Percentiles rank a stretch among this genome's conserved stretches.
Conservation (phyloP, 2,888 invertebrate genomes). For the Steromphala cineraria region DNA sequence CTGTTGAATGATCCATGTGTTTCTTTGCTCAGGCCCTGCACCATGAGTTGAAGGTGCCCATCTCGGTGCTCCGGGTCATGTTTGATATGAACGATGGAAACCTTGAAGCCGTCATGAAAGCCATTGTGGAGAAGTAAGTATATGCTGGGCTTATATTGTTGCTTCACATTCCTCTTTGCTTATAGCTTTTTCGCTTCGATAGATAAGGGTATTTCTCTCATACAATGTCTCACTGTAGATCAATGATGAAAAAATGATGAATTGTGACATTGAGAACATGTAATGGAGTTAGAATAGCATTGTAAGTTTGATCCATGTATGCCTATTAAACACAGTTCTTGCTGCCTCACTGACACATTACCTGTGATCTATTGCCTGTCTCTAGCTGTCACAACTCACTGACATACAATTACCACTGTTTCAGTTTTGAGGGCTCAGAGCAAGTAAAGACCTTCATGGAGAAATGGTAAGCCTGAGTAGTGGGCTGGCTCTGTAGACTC, state of each 20-base stretch:
- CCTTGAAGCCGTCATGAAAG: constrained; percentile 60
- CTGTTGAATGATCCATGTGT: neutral
- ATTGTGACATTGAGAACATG: too few relatives aligned
- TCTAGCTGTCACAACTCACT: neutral
- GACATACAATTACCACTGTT: constrained; percentile 12
- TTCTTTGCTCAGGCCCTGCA: constrained; percentile 60
- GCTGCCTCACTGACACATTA: too few relatives aligned
- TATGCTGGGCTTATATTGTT: neutral
- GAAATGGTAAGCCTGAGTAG: constrained; percentile 55
- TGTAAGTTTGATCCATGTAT: too few relatives aligned
- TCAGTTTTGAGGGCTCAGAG: constrained; percentile 62
- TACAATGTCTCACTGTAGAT: too few relatives aligned
- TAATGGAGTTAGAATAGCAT: too few relatives aligned
- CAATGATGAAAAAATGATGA: too few relatives aligned
- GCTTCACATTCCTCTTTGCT: neutral
- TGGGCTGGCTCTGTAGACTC: neutral
- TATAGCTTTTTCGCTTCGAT: too few relatives aligned
- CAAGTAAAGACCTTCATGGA: constrained; percentile 59
- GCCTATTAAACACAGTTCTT: too few relatives aligned
- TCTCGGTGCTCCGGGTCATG: constrained; percentile 64
- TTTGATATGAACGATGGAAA: constrained; percentile 68
- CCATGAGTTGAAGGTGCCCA: constrained; percentile 62
- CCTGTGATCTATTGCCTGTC: neutral
- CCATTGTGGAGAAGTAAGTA: constrained; percentile 63
- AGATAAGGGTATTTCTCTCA: too few relatives aligned